Conservation (phyloP, 2,888 invertebrate genomes). For the Geophilus truncorum region DNA sequence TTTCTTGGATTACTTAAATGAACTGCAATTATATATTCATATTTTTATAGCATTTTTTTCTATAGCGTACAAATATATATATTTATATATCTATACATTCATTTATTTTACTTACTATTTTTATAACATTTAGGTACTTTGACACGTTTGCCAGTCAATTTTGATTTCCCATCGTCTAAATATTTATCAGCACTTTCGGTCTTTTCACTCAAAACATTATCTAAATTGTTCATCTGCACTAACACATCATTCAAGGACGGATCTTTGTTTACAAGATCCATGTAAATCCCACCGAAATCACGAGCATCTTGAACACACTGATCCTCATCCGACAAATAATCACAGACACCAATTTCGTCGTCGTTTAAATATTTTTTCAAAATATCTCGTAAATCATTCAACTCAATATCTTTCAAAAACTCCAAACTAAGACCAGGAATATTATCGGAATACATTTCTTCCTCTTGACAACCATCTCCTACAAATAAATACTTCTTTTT, state of each 20-base stretch:
- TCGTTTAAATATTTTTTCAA: constrained; percentile 1
- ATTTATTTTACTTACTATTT: not conserved
- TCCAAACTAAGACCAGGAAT: not conserved
- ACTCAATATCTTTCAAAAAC: constrained; percentile 6
- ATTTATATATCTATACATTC: not conserved
- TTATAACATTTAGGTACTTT: not conserved
- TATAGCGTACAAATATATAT: not conserved
- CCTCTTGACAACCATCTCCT: not conserved
- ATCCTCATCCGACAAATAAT: not conserved
- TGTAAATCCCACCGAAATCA: not conserved
- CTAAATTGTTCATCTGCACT: not conserved
- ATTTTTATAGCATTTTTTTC: not conserved
- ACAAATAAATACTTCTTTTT: not conserved
- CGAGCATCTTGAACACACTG: not conserved
- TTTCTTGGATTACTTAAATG: not conserved
- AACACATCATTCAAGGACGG: not conserved
- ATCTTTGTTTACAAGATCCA: not conserved
- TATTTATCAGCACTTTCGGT: not conserved
- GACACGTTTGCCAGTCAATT: not conserved
- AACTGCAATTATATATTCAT: not conserved
- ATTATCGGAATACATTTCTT: not conserved
- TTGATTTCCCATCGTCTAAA: not conserved
- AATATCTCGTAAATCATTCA: not conserved
- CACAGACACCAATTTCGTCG: not conserved
- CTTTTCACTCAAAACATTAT: not conserved